These are phyloP conservation scores for Batillaria attramentaria DNA, from an alignment of 1,140 invertebrate genomes.

Conservation along the genomic window DNA sequence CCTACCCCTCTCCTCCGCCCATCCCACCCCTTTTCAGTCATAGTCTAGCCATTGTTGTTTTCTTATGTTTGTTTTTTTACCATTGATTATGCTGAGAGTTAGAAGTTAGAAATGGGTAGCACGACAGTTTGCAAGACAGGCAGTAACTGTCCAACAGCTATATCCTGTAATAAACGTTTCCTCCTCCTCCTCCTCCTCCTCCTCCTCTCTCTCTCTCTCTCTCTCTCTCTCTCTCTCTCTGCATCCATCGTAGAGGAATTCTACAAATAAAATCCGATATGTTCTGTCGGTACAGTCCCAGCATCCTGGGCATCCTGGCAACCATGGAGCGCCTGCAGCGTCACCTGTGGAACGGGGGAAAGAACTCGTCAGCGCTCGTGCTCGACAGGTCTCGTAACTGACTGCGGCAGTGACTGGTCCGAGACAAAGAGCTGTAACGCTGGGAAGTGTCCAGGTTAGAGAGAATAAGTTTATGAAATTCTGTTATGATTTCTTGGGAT, in stretches of 20 bases:
- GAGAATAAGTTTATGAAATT: no score
- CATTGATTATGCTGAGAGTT: neutral
- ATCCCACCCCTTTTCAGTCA: neutral
- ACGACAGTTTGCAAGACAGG: neutral
- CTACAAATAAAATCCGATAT: no score
- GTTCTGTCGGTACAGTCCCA: neutral
- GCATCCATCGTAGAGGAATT: neutral
- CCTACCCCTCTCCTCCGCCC: neutral
- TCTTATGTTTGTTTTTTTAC: neutral
- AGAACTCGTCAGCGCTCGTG: neutral
- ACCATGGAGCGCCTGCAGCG: neutral
- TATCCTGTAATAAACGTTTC: neutral
- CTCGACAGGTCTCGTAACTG: neutral
- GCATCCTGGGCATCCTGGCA: neutral
- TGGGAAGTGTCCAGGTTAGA: neutral
- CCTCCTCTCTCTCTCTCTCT: neutral
- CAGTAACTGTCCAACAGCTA: neutral
- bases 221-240: neutral
- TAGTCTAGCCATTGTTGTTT: neutral
- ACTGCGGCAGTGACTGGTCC: neutral
- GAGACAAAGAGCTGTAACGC: neutral
- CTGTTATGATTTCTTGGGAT: no score
- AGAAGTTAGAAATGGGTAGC: neutral
- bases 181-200: neutral
- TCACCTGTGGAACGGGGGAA: neutral